Evolutionary conservation across 2,888 invertebrate genomes (phyloP), one percentile per base, ranked within the genome.

Genomic region (Adineta ricciae): DNA sequence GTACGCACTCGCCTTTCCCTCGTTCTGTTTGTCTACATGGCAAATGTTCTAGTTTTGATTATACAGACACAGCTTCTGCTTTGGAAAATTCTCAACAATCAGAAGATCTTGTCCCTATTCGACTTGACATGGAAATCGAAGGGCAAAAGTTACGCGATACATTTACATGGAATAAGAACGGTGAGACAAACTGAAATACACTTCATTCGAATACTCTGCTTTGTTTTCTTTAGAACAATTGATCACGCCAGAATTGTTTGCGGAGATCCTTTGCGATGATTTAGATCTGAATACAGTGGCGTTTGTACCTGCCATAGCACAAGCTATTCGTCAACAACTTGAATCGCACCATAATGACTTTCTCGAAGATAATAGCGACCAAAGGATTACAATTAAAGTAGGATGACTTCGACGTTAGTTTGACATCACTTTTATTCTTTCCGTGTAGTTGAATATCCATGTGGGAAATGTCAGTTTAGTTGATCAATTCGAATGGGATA

Each of bases 401-500:
- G 41, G 19, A 19, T 50, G 50, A 2, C 2, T 16, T 16, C 8
- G 9, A 11, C 49, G 8, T 49, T 11, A 14, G 3, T 16, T 16
- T 50, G 2, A 16, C 50, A 3, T 64, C 27, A 5, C 14, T 64
- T n/a, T 41, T 78, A 38, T 32, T 27, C 19, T 27, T 3, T 64
- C 38, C 27, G 24, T 78, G n/a, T 78, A 78, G 78, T 92, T 99
- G 16, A 99, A 99, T 89, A 96, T 99, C 88, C 99, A 99, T 89
- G 98, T 99, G 19, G 99, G 99, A 73, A 99, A 99, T 90, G 97
- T 98, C 9, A 98, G 97, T 0, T 92, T 99, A 85, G 97, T 97
- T 11, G 99, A 99, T 92, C 99, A 99, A 93, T 96, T 99, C 88
- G 99, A 99, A 91, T 99, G 99, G 99, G 99, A 99, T 90, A 97